Base-by-base conservation (phyloP, 2,888 invertebrate species). In the Ceriagrion tenellum region DNA sequence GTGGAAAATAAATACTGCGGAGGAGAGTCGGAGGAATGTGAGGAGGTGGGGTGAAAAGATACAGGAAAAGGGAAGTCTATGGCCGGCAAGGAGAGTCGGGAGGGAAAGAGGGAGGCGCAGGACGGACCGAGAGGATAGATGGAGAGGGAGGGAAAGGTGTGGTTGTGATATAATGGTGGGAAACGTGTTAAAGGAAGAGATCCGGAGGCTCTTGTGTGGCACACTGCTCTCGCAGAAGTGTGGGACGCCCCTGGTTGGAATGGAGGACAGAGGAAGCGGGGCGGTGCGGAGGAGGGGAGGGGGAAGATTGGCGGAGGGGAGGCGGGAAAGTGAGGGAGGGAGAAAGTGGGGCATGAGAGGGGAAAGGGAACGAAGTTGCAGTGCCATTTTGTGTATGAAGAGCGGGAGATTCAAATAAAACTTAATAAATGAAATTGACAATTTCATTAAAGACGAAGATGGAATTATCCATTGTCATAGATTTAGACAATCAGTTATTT, bases 181-280 rank as follows among this genome's bases (percentile, higher is more conserved):
- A n/a, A 81, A 35, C 81, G 59, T 18, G 81, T n/a, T 35, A 35
- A n/a, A 16, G 81, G 81, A n/a, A 26, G 81, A 81, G 81, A 81
- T 81, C 35, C 81, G 81, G 81, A 81, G 81, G 81, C 35, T 35
- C 35, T 16, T n/a, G 81, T n/a, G 81, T 81, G 81, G 81, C 81
- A 81, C 81, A 35, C 47, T 47, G 30, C 30, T 35, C 81, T 35
- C 81, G 30, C 81, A 30, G 35, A 35, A n/a, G 81, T 35, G 81
- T 35, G 81, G 35, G 81, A n/a, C 16, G 81, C n/a, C 30, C 16
- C 8, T 3, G 30, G 81, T 16, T 6, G 0, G 30, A 35, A 18
- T 6, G 88, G 16, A 13, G 88, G 18, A 35, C 0, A 18, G 18
- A 26, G 40, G 23, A 18, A 40, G 2, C 0, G 40, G 40, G 0